phyloP scores from a whole-genome alignment of 2,888 invertebrate species.

The Limnephilus lunatus region DNA sequence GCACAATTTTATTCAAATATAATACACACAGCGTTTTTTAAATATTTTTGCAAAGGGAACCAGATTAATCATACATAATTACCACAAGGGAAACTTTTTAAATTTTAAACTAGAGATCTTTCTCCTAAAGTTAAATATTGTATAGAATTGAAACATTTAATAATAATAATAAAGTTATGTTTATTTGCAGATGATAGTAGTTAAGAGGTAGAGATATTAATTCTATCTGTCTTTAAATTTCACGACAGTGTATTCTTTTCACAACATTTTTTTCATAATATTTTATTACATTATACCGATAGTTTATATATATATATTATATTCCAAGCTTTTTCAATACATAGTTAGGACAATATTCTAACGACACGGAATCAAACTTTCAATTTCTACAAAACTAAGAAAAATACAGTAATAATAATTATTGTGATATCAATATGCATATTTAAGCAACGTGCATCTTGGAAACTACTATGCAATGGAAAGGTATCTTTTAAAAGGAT shows the following conservation, averaged over 20 bases:
- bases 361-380: slow-evolving; percentile 15
- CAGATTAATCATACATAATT: neutral
- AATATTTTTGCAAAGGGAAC: no score
- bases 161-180: neutral
- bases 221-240: neutral
- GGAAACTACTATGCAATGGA: slow-evolving; percentile 23
- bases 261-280: neutral
- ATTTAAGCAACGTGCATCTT: slow-evolving; percentile 34
- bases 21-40: neutral
- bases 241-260: neutral
- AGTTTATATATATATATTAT: neutral
- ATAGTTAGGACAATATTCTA: slow-evolving; percentile 4
- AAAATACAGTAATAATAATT: slow-evolving; percentile 8
- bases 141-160: neutral
- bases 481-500: neutral
- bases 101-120: neutral
- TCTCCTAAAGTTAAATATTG: neutral
- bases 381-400: slow-evolving; percentile 27
- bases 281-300: neutral
- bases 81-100: neutral
- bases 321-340: slow-evolving; percentile 20
- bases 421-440: slow-evolving; percentile 15
- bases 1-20: neutral
- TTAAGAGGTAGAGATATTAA: neutral
- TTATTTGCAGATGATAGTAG: neutral